Percentiles rank a stretch among this genome's conserved stretches.
Evolutionary conservation across 2,888 invertebrate genomes (phyloP).

Genomic region (Caenorhabditis plicata): DNA sequence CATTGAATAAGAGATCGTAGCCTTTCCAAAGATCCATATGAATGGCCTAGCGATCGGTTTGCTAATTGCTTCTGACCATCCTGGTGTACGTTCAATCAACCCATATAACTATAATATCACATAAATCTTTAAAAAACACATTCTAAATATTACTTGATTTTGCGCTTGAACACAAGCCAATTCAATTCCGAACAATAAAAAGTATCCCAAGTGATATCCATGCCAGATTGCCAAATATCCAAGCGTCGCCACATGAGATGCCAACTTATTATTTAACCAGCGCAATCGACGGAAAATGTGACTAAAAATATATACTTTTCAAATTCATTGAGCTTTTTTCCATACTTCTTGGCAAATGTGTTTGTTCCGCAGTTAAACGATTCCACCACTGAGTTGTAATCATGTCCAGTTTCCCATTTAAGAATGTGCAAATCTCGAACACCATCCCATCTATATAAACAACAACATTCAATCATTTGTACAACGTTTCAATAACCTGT

Average conservation of each 20-base stretch:
- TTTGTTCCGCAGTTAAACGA: slow-evolving; percentile 96
- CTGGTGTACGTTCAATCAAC: slow-evolving; percentile 55
- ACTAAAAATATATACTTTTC: slow-evolving; percentile 24
- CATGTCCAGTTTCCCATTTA: slow-evolving; percentile 80
- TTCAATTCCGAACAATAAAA: slow-evolving; percentile 86
- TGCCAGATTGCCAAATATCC: slow-evolving; percentile 92
- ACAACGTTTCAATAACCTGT: slow-evolving; percentile 34
- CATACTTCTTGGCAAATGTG: slow-evolving; percentile 82
- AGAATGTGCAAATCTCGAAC: slow-evolving; percentile 84
- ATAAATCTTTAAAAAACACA: background rate
- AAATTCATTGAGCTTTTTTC: slow-evolving; percentile 19
- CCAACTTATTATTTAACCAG: slow-evolving; percentile 80
- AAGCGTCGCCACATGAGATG: slow-evolving; percentile 82
- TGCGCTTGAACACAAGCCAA: slow-evolving; percentile 84
- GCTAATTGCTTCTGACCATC: slow-evolving; percentile 45
- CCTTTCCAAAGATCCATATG: slow-evolving; percentile 59
- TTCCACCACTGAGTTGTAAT: slow-evolving; percentile 78
- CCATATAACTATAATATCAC: slow-evolving; percentile 54
- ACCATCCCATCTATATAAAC: slow-evolving; percentile 76
- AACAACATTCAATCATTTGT: background rate
- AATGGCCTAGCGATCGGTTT: slow-evolving; percentile 46
- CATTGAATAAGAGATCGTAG: slow-evolving; percentile 60
- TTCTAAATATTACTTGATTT: slow-evolving; percentile 72
- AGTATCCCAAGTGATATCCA: slow-evolving; percentile 90
- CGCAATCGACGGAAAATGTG: slow-evolving; percentile 87